phyloP scores from a whole-genome alignment of 2,888 invertebrate genomes.

The Drosophila kambysellisi region DNA sequence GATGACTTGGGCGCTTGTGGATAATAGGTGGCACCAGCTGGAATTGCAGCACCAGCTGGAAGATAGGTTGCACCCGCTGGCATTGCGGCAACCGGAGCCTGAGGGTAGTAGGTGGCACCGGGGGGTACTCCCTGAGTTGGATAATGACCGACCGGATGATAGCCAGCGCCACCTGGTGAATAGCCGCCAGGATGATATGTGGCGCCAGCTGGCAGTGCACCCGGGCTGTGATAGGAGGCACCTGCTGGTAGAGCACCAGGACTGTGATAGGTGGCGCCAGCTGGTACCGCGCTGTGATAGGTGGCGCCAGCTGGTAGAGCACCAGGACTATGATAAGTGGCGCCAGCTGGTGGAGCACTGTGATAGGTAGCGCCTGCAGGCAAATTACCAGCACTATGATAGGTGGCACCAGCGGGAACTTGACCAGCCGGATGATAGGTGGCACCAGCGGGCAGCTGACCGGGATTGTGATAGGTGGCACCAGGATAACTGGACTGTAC shows the following conservation, averaged over 20 bases:
- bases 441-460: slow-evolving; percentile 70
- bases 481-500: slow-evolving; percentile 82
- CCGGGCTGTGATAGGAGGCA: slow-evolving; percentile 60
- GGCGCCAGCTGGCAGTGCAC: slow-evolving; percentile 62
- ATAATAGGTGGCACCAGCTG: slow-evolving; percentile 76
- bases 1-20: slow-evolving; percentile 78
- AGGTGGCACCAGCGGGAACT: slow-evolving; percentile 72
- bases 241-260: slow-evolving; percentile 56
- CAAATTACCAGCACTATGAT: slow-evolving; percentile 36
- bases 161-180: slow-evolving; percentile 71
- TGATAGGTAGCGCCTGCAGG: slow-evolving; percentile 63
- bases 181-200: slow-evolving; percentile 62
- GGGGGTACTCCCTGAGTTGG: slow-evolving; percentile 55
- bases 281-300: slow-evolving; percentile 66
- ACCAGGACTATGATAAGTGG: slow-evolving; percentile 60
- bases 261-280: slow-evolving; percentile 66
- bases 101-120: slow-evolving; percentile 74
- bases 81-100: slow-evolving; percentile 62
- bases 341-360: slow-evolving; percentile 57
- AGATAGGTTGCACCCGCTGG: slow-evolving; percentile 77
- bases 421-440: slow-evolving; percentile 76
- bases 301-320: slow-evolving; percentile 60
- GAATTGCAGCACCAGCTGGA: slow-evolving; percentile 64
- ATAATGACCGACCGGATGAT: slow-evolving; percentile 60
- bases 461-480: slow-evolving; percentile 65